Conservation (phyloP, 2,113 vertebrate species). For the Alligator mississippiensis region DNA sequence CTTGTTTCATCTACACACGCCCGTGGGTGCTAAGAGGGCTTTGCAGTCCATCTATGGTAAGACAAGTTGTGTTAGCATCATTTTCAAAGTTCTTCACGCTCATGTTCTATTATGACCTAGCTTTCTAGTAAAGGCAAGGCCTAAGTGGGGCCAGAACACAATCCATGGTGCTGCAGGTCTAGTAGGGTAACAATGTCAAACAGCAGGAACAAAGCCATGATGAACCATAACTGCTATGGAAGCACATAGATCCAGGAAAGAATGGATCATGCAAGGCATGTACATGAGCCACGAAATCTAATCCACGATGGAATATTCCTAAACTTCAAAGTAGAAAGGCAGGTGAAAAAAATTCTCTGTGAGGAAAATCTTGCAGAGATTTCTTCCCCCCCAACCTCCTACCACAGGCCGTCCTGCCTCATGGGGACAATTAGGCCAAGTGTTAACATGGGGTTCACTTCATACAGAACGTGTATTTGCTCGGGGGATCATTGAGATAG, state of each 20-base stretch:
- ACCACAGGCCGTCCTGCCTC: not conserved
- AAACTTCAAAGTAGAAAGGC: not conserved
- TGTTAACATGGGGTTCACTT: not conserved
- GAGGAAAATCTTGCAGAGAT: not conserved
- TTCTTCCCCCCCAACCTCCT: not conserved
- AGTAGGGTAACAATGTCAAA: not conserved
- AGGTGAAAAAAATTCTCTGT: not conserved
- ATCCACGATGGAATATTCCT: not conserved
- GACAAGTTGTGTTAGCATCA: not conserved
- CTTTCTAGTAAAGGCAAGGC: not conserved
- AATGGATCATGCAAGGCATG: fast-evolving
- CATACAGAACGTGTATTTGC: slow-evolving; percentile 18
- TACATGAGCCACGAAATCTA: not conserved
- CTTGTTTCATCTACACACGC: no score
- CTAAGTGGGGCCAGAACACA: fast-evolving
- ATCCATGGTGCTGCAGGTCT: not conserved
- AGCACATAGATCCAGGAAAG: not conserved
- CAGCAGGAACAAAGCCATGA: not conserved
- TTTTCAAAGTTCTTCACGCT: not conserved
- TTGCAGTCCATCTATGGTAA: not conserved
- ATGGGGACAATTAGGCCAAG: not conserved
- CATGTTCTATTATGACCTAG: not conserved
- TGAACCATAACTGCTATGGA: fast-evolving
- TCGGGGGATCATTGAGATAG: slow-evolving; percentile 21
- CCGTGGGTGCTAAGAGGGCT: not conserved